Evolutionary conservation across 2,888 invertebrate genomes (phyloP), one percentile per base, ranked within the genome.

Genomic region (Drosophila mulleri): DNA sequence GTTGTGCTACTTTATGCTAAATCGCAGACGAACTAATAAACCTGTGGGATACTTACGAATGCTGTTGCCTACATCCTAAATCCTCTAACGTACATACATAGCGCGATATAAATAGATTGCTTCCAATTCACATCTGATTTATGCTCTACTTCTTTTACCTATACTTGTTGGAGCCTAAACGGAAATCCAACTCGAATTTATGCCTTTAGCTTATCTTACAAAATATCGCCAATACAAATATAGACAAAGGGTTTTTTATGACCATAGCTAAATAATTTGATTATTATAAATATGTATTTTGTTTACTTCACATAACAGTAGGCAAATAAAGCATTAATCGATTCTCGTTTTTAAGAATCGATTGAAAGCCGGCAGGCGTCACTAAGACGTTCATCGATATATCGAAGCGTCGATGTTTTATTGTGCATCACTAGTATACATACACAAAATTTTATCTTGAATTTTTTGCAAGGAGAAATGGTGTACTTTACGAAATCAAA

Each of bases 401-500:
- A 50, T n/a, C n/a, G 12, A 5, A 12, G 12, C 16, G n/a, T 53
- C 37, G 37, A 47, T 45, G 14, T 12, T 18, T 35, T 20, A 20
- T 29, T 29, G 29, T 29, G 12, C 37, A 57, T 35, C 37, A 48
- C 57, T 20, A 56, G 69, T 47, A 76, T 59, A 62, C 69, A 73
- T 81, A 81, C 83, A 70, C 58, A 63, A 75, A 68, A 56, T 61
- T 67, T 64, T 54, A 32, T 65, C 52, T 47, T 54, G 35, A 67
- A 32, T 44, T 77, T 72, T 59, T 66, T 45, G 37, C 70, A 73
- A 56, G 67, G 71, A 77, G 66, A 80, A 66, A 83, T 87, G 85
- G 74, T 89, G 76, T 78, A 67, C 48, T 67, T 80, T 61, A 57
- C 67, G 60, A 88, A 71, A 52, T 60, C 73, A 79, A 86, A 80